Base-by-base conservation (phyloP, 2,113 vertebrate genomes). In the Megaceryle torquata region DNA sequence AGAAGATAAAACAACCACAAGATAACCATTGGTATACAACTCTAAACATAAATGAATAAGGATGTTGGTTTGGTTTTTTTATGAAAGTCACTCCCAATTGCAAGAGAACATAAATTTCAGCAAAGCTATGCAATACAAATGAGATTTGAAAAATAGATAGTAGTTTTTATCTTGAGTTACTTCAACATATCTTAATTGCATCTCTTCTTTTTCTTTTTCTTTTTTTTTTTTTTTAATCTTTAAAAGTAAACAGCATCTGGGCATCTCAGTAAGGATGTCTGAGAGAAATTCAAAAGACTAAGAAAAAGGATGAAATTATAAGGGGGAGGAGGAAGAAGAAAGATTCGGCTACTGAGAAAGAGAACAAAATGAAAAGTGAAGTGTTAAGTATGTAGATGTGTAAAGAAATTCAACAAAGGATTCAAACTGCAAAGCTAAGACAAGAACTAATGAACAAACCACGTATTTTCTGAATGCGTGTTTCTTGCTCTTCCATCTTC, bases 111-210 rank as follows among this genome's bases (percentile, higher is more conserved):
- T n/a, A 9, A 28, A 41, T 43, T 43, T 14, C 18, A 81, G 50
- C 33, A 67, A n/a, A 61, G 24, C 15, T 28, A 6, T 11, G 44
- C 59, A 25, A 64, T 70, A 37, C 46, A 20, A 68, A 1, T 0
- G 4, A 1, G 9, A 10, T 13, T 57, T 29, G 25, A 13, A 35
- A 74, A 29, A 3, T 0, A 14, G 7, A 18, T 24, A 61, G 17
- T 22, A 71, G 51, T 11, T 78, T 57, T 82, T 53, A 67, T 53
- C 46, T 63, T 16, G 20, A 53, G 48, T 35, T 74, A 83, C 37
- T 69, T 89, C 25, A 44, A 20, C 4, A 14, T 53, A 46, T 37
- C n/a, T 53, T 59, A 57, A 63, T 22, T 13, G 63, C 17, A 61
- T 14, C 13, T 29, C 10, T 44, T 28, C 9, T 46, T 22, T 46